phyloP scores from a whole-genome alignment of 2,888 invertebrate species.

The Euplexia lucipara region DNA sequence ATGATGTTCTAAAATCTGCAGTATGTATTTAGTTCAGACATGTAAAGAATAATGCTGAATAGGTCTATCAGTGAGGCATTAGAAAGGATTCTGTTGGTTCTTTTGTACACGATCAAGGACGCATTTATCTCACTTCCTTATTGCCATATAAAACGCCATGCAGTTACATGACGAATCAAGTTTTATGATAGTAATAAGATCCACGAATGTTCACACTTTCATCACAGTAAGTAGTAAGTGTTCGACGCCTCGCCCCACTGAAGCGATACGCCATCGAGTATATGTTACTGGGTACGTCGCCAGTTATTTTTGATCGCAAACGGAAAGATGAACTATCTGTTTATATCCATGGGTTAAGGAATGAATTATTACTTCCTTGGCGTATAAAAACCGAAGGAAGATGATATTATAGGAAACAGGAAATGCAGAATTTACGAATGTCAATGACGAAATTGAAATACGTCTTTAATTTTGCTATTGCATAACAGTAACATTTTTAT shows the following conservation, averaged over 20 bases:
- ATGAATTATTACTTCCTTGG: slow-evolving; percentile 51
- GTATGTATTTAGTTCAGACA: background rate
- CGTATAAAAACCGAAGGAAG: slow-evolving; percentile 5
- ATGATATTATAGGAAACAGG: slow-evolving; percentile 17
- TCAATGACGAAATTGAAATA: slow-evolving; percentile 19
- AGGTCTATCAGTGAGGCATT: background rate
- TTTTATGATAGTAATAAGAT: slow-evolving; percentile 41
- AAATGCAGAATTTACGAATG: slow-evolving; percentile 11
- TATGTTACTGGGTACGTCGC: slow-evolving; percentile 40
- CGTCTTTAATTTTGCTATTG: background rate
- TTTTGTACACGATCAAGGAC: background rate
- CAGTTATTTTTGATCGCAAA: slow-evolving; percentile 58
- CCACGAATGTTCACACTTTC: slow-evolving; percentile 30
- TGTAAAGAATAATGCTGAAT: background rate
- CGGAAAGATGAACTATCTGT: slow-evolving; percentile 57
- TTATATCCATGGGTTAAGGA: slow-evolving; percentile 45
- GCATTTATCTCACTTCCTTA: slow-evolving; percentile 20
- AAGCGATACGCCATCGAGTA: slow-evolving; percentile 31
- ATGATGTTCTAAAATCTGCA: no score
- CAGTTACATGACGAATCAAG: slow-evolving; percentile 35
- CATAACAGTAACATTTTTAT: slow-evolving; percentile 2
- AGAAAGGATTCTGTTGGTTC: background rate
- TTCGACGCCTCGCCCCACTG: slow-evolving; percentile 14
- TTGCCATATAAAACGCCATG: slow-evolving; percentile 12
- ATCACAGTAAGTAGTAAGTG: slow-evolving; percentile 20